Conservation (phyloP, 2,888 invertebrate species). For the Lamellibrachia columna region DNA sequence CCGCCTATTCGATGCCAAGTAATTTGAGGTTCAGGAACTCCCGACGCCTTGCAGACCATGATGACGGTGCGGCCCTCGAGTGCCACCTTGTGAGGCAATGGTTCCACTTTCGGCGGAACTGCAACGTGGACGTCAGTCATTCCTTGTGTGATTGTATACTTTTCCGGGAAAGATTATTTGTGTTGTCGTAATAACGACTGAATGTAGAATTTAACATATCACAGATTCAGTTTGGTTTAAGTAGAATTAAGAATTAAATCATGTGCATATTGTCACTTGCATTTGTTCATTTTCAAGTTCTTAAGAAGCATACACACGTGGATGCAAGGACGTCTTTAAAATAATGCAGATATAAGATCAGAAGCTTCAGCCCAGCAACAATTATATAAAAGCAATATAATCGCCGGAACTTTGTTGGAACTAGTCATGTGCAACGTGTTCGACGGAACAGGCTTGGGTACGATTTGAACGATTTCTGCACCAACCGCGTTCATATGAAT, state of each 20-base stretch:
- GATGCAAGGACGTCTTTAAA: no score
- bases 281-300: no score
- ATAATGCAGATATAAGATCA: neutral
- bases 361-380: neutral
- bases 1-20: neutral
- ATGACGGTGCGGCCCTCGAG: constrained; percentile 9
- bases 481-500: no score
- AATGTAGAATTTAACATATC: no score
- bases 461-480: no score
- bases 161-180: no score
- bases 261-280: no score
- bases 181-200: no score
- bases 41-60: neutral
- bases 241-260: no score
- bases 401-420: neutral
- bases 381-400: neutral
- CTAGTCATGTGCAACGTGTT: neutral
- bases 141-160: neutral
- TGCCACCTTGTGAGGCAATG: neutral
- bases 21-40: neutral
- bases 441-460: neutral
- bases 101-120: neutral
- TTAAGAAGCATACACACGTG: no score
- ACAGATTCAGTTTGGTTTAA: no score
- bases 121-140: neutral